A percentile compares a stretch with the other conserved stretches of the same genome.
These are phyloP conservation scores for Apis florea DNA, from an alignment of 1,140 invertebrate genomes.

Conservation along the genomic window DNA sequence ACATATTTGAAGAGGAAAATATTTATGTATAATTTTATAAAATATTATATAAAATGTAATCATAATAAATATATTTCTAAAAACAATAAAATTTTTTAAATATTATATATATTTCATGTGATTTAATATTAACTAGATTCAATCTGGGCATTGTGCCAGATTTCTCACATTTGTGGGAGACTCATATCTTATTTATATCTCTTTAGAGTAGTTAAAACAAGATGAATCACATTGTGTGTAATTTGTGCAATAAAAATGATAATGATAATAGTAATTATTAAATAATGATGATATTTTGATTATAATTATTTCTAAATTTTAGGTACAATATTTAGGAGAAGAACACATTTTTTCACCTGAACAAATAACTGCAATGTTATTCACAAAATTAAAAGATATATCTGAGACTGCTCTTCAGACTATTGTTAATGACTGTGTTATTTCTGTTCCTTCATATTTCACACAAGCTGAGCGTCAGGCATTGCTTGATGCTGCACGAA, in stretches of 20 bases:
- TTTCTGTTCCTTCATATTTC: constrained; percentile 96
- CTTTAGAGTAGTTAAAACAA: constrained; percentile 41
- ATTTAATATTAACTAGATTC: constrained; percentile 10
- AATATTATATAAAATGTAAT: too few species aligned
- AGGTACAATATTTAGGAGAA: constrained; percentile 94
- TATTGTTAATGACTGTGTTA: constrained; percentile 97
- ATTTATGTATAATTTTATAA: too few species aligned
- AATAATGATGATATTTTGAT: background rate
- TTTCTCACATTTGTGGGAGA: constrained; percentile 41
- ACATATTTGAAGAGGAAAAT: too few species aligned
- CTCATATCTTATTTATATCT: constrained; percentile 66
- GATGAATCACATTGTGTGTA: constrained; percentile 36
- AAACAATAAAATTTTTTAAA: background rate
- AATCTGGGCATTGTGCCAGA: constrained; percentile 60
- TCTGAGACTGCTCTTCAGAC: constrained; percentile 93
- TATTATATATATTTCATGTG: constrained; percentile 17
- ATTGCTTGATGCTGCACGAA: constrained; percentile 92
- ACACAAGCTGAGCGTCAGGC: constrained; percentile 96
- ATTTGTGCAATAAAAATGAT: background rate
- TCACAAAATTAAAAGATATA: constrained; percentile 97
- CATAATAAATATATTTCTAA: too few species aligned
- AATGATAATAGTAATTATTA: constrained; percentile 7
- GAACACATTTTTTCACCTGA: constrained; percentile 94
- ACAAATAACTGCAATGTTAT: constrained; percentile 97
- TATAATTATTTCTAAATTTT: constrained; percentile 37